These are phyloP conservation scores for Cerastis rubricosa DNA, from an alignment of 2,888 invertebrate genomes.

Conservation along the genomic window DNA sequence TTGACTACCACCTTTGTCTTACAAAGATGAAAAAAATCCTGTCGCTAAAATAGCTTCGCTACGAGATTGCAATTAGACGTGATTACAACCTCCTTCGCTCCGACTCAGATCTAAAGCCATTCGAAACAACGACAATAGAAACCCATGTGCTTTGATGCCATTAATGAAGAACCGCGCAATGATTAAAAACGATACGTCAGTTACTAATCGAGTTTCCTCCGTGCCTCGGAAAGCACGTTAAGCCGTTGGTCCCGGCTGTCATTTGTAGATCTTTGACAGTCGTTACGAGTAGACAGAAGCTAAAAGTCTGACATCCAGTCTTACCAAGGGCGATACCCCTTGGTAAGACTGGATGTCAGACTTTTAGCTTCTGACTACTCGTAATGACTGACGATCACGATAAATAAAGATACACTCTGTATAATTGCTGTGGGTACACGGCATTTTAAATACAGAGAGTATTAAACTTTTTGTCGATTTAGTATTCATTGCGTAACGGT, in stretches of 20 bases:
- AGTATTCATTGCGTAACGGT: slow-evolving; percentile 17
- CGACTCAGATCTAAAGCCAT: slow-evolving; percentile 12
- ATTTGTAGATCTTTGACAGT: no score
- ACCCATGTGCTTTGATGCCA: not conserved
- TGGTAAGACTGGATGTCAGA: no score
- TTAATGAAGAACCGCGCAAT: not conserved
- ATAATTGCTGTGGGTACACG: not conserved
- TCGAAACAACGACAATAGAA: slow-evolving; percentile 8
- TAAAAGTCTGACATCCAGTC: no score
- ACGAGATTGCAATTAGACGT: slow-evolving; percentile 36
- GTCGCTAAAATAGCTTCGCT: slow-evolving; percentile 18
- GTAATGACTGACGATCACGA: no score
- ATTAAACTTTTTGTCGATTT: slow-evolving; percentile 15
- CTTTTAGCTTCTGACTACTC: no score
- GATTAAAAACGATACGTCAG: slow-evolving; percentile 22
- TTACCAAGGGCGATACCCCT: no score
- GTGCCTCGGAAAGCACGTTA: no score
- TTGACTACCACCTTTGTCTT: slow-evolving; percentile 28
- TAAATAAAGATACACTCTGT: slow-evolving; percentile 18
- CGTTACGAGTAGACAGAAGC: no score
- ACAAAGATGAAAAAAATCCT: slow-evolving; percentile 10
- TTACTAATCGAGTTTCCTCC: no score
- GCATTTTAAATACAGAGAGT: not conserved
- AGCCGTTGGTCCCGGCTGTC: no score
- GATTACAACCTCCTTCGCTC: slow-evolving; percentile 14